Percentiles rank a stretch among this genome's conserved stretches.
Conservation (phyloP, 2,113 vertebrate species). For the Pluvialis apricaria region DNA sequence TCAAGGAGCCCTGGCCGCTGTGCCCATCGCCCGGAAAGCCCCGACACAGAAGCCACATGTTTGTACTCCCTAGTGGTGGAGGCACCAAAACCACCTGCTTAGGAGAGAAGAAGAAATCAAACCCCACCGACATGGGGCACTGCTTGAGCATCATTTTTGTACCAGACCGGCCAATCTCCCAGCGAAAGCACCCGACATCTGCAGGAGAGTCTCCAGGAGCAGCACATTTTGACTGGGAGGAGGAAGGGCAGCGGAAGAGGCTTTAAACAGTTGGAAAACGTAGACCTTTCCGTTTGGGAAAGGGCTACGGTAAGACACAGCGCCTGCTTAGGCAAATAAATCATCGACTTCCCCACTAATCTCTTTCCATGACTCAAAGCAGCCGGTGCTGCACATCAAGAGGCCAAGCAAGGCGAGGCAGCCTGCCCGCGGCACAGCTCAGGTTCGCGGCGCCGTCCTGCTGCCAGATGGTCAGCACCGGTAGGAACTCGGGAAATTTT, state of each 20-base stretch:
- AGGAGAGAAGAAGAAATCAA: neutral
- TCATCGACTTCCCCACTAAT: neutral
- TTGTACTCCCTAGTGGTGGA: neutral
- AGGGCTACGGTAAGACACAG: neutral
- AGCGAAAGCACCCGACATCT: rapidly evolving
- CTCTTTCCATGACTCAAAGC: slow-evolving; percentile 49
- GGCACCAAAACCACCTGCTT: neutral
- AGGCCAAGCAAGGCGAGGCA: neutral
- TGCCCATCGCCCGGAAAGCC: neutral
- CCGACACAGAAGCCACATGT: rapidly evolving
- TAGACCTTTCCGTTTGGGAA: neutral
- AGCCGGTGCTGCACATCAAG: neutral
- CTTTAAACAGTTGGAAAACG: neutral
- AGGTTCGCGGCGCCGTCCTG: rapidly evolving
- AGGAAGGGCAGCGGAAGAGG: neutral
- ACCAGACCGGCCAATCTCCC: neutral
- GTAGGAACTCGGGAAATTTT: neutral
- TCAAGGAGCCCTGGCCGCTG: neutral
- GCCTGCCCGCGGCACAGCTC: neutral
- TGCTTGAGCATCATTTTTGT: neutral
- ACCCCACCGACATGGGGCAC: neutral
- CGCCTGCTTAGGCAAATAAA: slow-evolving; percentile 41
- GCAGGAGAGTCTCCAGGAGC: neutral
- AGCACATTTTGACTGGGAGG: neutral
- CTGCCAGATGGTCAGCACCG: neutral